These are phyloP conservation scores for Mionectes macconnelli DNA, from an alignment of 2,113 vertebrate species.

Conservation along the genomic window DNA sequence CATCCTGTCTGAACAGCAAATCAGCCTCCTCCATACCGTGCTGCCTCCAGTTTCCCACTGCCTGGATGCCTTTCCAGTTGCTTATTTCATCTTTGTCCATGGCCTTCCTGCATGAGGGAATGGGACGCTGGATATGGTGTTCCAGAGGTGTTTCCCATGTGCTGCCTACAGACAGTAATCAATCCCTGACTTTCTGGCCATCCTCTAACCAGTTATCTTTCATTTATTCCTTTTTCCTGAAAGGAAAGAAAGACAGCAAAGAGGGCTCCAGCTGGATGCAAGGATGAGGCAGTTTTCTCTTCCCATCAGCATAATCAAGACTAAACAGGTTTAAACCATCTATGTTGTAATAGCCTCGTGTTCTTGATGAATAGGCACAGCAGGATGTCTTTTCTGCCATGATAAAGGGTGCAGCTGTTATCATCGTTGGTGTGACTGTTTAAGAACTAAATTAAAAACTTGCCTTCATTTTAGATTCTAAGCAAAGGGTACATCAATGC, in stretches of 20 bases:
- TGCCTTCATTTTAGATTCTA: not conserved
- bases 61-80: not conserved
- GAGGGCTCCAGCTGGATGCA: not conserved
- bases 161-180: not conserved
- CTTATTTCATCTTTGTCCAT: accelerated
- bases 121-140: not conserved
- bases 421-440: not conserved
- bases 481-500: not conserved
- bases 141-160: not conserved
- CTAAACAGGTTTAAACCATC: not conserved
- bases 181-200: not conserved
- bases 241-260: not conserved
- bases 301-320: not conserved
- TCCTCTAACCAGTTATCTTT: not conserved
- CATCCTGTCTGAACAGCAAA: not conserved
- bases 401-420: conserved; percentile 14
- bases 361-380: conserved; percentile 12
- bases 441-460: conserved; percentile 5
- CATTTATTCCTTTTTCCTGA: not conserved
- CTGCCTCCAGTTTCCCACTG: not conserved
- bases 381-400: not conserved
- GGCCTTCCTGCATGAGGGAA: not conserved
- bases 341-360: not conserved
- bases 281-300: not conserved
- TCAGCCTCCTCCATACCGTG: not conserved